These are phyloP conservation scores for Argya squamiceps DNA, from an alignment of 2,797 vertebrate genomes.

Conservation along the genomic window DNA sequence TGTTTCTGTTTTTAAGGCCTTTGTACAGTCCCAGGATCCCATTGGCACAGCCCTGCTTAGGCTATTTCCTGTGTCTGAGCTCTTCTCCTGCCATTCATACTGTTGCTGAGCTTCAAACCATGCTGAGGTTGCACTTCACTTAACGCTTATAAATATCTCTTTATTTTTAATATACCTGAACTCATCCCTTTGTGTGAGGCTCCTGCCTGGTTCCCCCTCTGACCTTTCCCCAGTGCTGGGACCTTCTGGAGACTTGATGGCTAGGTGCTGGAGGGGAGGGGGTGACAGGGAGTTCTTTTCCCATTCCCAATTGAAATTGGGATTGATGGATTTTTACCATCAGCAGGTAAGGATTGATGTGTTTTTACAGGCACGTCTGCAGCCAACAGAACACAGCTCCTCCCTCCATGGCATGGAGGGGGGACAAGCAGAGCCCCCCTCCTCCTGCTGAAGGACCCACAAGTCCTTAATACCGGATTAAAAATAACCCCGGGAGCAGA, in stretches of 20 bases:
- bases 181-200: not conserved
- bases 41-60: not conserved
- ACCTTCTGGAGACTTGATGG: not conserved
- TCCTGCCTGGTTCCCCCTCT: not conserved
- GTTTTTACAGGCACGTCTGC: not conserved
- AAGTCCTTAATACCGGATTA: slow-evolving; percentile 15
- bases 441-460: not conserved
- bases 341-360: no score
- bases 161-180: slow-evolving; percentile 5
- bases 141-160: not conserved
- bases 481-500: slow-evolving; percentile 46
- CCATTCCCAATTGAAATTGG: no score
- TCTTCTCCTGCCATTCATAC: rapidly evolving
- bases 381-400: not conserved
- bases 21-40: not conserved
- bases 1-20: not conserved
- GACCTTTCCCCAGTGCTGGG: not conserved
- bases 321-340: no score
- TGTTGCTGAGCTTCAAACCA: not conserved
- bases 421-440: not conserved
- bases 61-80: not conserved
- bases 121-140: not conserved
- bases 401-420: not conserved
- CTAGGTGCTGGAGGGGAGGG: not conserved
- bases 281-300: rapidly evolving